Conservation (phyloP, 1,140 invertebrate genomes). For the Heliconius hewitsoni region DNA sequence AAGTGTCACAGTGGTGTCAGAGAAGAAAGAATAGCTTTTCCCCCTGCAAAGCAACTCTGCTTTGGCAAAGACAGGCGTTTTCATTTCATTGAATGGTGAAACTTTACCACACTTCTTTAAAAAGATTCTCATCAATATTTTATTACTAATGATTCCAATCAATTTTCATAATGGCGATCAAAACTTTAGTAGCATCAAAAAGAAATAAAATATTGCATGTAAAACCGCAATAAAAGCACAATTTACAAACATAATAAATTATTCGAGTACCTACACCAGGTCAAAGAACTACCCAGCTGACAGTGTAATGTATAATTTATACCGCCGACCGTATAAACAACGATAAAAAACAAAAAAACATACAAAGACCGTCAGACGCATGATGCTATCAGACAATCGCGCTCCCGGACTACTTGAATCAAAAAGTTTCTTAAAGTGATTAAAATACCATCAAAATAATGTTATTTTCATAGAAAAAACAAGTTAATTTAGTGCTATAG, state of each 20-base stretch:
- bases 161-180: too few relatives aligned
- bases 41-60: too few relatives aligned
- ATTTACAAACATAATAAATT: conserved; percentile 21
- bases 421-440: background rate
- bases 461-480: background rate
- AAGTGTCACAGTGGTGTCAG: too few relatives aligned
- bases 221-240: conserved; percentile 15
- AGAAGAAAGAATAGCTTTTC: too few relatives aligned
- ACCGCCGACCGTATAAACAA: conserved; percentile 50
- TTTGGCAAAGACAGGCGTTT: too few relatives aligned
- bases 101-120: too few relatives aligned
- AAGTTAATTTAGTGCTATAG: too few relatives aligned
- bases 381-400: conserved; percentile 52
- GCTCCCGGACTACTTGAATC: background rate
- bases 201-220: background rate
- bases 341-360: conserved; percentile 52
- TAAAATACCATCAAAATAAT: background rate
- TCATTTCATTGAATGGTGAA: too few relatives aligned
- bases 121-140: too few relatives aligned
- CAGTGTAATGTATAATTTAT: conserved; percentile 37
- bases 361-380: conserved; percentile 67
- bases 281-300: conserved; percentile 57
- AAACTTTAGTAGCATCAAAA: background rate
- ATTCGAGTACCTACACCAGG: conserved; percentile 41
- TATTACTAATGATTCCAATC: too few relatives aligned